Percentiles rank a stretch among this genome's conserved stretches.
Evolutionary conservation across 2,888 invertebrate genomes (phyloP).

Genomic region (Drosophila maculinotata): DNA sequence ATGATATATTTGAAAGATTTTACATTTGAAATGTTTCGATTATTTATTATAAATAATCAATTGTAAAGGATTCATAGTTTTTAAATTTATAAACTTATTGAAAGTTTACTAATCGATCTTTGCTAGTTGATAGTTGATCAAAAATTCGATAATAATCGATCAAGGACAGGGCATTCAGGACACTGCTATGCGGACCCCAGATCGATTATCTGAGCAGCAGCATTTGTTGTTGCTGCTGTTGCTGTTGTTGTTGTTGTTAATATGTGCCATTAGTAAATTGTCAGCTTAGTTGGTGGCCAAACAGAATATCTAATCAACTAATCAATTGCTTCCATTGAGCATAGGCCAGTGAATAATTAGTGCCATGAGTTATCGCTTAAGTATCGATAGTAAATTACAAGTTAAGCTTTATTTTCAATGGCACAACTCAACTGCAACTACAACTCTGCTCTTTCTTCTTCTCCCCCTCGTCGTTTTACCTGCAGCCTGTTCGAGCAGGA

Average conservation of each 20-base stretch:
- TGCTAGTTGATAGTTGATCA: too few species aligned
- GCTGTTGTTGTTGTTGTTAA: constrained; percentile 16
- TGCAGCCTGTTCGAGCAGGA: constrained; percentile 98
- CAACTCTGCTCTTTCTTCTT: not conserved
- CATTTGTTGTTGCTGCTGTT: not conserved
- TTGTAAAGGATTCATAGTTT: too few species aligned
- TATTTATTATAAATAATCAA: too few species aligned
- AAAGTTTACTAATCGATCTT: too few species aligned
- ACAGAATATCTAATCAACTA: constrained; percentile 1
- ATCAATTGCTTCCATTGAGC: constrained; percentile 23
- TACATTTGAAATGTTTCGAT: too few species aligned
- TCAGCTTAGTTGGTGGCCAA: constrained; percentile 45
- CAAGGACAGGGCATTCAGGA: too few species aligned
- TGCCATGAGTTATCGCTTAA: not conserved
- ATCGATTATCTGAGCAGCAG: not conserved
- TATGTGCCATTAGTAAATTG: constrained; percentile 36
- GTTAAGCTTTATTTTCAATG: not conserved
- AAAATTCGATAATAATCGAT: constrained; percentile 8
- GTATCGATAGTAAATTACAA: not conserved
- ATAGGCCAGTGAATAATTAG: constrained; percentile 15
- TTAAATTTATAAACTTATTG: too few species aligned
- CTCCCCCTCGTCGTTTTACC: not conserved
- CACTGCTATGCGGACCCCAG: not conserved
- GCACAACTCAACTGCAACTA: too few species aligned
- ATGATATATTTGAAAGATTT: too few species aligned